A percentile compares a stretch with the other conserved stretches of the same genome.
Evolutionary conservation across 2,797 vertebrate genomes (phyloP).

Genomic region (Gouania willdenowi): DNA sequence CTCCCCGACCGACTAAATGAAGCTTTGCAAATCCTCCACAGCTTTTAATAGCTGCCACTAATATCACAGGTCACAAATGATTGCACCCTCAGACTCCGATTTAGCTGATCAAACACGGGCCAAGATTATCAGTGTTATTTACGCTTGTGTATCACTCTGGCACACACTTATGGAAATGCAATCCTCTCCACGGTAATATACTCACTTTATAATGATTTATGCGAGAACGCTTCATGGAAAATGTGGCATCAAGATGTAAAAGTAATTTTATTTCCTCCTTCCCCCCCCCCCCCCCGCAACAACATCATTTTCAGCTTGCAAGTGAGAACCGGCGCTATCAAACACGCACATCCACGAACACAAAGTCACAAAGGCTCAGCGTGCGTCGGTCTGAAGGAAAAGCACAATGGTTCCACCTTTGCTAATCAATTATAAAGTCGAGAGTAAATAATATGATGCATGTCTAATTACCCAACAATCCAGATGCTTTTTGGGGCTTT

Average conservation of each 20-base stretch:
- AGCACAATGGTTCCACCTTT: conserved; percentile 49
- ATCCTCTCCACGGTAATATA: conserved; percentile 65
- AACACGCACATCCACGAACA: conserved; percentile 5
- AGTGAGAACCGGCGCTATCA: conserved; percentile 16
- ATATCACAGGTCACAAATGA: conserved; percentile 72
- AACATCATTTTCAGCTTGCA: conserved; percentile 12
- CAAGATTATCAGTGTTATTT: conserved; percentile 72
- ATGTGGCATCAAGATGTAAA: conserved; percentile 28
- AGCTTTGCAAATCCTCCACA: conserved; percentile 69
- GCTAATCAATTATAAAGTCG: conserved; percentile 66
- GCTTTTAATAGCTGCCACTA: conserved; percentile 73
- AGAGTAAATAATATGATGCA: conserved; percentile 63
- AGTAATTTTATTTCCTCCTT: conserved; percentile 8
- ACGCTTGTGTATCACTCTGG: conserved; percentile 66
- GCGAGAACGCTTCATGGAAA: conserved; percentile 43
- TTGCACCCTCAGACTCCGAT: conserved; percentile 59
- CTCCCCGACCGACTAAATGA: conserved; percentile 68
- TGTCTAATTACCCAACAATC: conserved; percentile 68
- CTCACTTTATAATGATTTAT: conserved; percentile 74
- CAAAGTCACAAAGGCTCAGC: conserved; percentile 7
- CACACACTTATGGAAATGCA: conserved; percentile 68
- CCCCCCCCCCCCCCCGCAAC: conserved; percentile 8
- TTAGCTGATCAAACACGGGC: conserved; percentile 72
- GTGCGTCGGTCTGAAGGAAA: conserved; percentile 23
- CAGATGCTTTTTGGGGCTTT: conserved; percentile 49